Conservation (phyloP, 37 sponge, comb jelly and placozoan genomes). For the Crambe crambe region DNA sequence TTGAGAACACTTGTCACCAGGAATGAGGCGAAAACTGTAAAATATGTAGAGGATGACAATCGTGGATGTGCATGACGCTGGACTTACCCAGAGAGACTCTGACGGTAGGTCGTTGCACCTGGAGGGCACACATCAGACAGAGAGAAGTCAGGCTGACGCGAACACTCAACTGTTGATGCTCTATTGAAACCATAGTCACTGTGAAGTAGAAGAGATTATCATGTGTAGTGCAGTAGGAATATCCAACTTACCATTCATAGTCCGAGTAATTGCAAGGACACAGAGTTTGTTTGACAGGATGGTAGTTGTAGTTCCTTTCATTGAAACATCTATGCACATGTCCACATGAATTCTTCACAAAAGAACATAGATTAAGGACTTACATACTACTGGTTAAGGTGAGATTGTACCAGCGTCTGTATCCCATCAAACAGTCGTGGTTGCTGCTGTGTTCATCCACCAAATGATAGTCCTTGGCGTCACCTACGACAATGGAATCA, state of each 20-base stretch:
- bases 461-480: constrained; percentile 20
- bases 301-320: constrained; percentile 30
- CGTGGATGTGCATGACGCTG: neutral
- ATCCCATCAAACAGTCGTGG: constrained; percentile 40
- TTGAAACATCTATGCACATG: constrained; percentile 51
- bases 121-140: constrained; percentile 46
- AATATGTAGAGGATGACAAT: neutral
- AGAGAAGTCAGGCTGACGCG: neutral
- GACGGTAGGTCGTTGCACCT: constrained; percentile 10
- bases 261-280: constrained; percentile 36
- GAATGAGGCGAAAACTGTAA: constrained; percentile 41
- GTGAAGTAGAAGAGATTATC: neutral
- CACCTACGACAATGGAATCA: constrained; percentile 31
- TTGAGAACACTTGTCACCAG: constrained; percentile 42
- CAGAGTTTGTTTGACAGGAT: neutral
- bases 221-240: neutral
- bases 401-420: constrained; percentile 28
- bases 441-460: constrained; percentile 19
- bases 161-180: neutral
- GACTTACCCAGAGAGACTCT: constrained; percentile 42
- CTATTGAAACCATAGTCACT: constrained; percentile 62
- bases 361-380: too few species aligned
- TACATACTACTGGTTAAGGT: constrained; percentile 37
- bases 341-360: too few species aligned
- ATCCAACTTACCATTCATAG: constrained; percentile 55